These are phyloP conservation scores for Episyrphus balteatus DNA, from an alignment of 1,140 invertebrate genomes.

Conservation along the genomic window DNA sequence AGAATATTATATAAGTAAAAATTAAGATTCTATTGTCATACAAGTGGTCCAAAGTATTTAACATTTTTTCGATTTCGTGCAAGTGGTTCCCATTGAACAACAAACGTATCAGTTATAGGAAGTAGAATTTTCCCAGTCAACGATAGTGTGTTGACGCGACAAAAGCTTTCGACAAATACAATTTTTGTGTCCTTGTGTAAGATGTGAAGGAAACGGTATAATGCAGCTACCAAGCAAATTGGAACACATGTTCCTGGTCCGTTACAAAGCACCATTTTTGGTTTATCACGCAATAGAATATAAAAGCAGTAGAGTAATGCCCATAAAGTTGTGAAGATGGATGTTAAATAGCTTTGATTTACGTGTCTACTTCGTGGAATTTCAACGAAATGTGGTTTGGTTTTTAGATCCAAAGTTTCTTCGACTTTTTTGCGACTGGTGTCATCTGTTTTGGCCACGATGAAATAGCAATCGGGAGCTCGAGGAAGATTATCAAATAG, in stretches of 20 bases:
- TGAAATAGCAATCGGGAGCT: conserved; percentile 43
- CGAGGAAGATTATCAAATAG: conserved; percentile 29
- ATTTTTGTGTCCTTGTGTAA: conserved; percentile 52
- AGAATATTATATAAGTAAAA: background rate
- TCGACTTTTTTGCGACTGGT: conserved; percentile 45
- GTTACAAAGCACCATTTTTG: conserved; percentile 78
- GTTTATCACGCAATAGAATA: conserved; percentile 56
- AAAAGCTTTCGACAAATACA: conserved; percentile 90
- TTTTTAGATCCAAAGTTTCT: conserved; percentile 40
- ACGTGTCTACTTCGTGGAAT: conserved; percentile 81
- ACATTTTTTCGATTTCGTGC: conserved; percentile 45
- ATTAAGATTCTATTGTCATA: conserved; percentile 9
- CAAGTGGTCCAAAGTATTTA: conserved; percentile 51
- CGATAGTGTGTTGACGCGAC: conserved; percentile 79
- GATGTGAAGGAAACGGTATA: conserved; percentile 53
- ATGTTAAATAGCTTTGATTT: conserved; percentile 71
- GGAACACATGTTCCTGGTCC: conserved; percentile 94
- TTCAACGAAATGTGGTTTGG: conserved; percentile 20
- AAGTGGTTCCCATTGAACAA: conserved; percentile 84
- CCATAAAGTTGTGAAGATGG: conserved; percentile 64
- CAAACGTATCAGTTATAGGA: conserved; percentile 68
- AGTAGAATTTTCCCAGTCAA: conserved; percentile 79
- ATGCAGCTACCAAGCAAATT: conserved; percentile 61
- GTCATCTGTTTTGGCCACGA: conserved; percentile 66
- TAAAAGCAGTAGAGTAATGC: conserved; percentile 57